These are phyloP conservation scores for Chloropsis cyanopogon DNA, from an alignment of 2,113 vertebrate species.

Conservation along the genomic window DNA sequence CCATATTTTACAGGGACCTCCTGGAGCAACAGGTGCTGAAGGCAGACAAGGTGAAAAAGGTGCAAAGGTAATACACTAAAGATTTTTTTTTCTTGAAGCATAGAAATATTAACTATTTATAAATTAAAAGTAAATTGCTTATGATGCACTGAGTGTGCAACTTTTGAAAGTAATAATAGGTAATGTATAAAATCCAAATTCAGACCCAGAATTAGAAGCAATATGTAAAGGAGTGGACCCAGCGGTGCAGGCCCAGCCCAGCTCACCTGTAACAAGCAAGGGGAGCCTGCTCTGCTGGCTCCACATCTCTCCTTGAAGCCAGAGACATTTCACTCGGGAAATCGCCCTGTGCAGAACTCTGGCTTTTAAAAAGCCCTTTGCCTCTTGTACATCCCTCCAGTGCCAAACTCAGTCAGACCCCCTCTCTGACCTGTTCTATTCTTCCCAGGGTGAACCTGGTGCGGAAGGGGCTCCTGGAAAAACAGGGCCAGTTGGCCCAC, in stretches of 20 bases:
- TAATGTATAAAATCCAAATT: neutral
- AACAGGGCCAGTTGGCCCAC: conserved; percentile 94
- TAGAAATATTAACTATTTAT: neutral
- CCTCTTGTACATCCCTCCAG: neutral
- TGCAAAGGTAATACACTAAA: conserved; percentile 83
- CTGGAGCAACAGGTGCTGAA: conserved; percentile 87
- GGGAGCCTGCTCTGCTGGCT: neutral
- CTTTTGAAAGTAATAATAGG: neutral
- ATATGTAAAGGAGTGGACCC: neutral
- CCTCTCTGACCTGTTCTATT: neutral
- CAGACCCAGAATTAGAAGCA: neutral
- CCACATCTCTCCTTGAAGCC: neutral
- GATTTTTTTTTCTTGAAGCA: neutral
- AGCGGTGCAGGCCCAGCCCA: neutral
- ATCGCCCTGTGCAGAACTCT: neutral
- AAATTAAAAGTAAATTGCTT: neutral
- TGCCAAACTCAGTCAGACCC: neutral
- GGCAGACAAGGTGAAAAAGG: conserved; percentile 98
- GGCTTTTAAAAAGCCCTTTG: neutral
- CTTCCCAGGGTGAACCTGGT: conserved; percentile 87
- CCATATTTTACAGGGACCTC: conserved; percentile 82
- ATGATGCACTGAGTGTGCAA: neutral
- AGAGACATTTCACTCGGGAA: neutral
- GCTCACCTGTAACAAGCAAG: neutral
- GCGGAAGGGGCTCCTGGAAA: conserved; percentile 92